Conservation (phyloP, 2,113 vertebrate genomes). For the Pedetes capensis region DNA sequence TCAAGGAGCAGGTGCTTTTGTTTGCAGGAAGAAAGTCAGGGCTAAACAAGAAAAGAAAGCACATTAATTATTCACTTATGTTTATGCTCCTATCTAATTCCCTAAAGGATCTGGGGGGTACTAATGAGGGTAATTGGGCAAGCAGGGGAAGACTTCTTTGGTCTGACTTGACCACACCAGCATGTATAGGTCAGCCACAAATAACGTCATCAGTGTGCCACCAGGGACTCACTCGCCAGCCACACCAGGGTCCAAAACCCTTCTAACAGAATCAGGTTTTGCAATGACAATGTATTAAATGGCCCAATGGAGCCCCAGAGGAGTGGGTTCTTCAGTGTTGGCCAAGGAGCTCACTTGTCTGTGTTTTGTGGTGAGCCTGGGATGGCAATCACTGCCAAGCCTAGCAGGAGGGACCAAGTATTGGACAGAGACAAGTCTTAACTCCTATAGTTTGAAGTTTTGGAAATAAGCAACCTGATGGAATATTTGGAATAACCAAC, state of each 20-base stretch:
- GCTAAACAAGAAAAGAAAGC: not conserved
- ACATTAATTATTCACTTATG: not conserved
- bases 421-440: not conserved
- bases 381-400: not conserved
- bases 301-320: not conserved
- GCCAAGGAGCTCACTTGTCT: not conserved
- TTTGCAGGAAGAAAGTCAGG: not conserved
- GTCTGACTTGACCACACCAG: no score
- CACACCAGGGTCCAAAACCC: not conserved
- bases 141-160: not conserved
- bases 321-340: not conserved
- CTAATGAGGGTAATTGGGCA: not conserved
- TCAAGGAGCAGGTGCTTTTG: not conserved
- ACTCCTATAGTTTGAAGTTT: not conserved
- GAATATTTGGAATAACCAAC: not conserved
- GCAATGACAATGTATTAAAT: not conserved
- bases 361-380: not conserved
- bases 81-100: not conserved
- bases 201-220: not conserved
- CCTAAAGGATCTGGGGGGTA: not conserved
- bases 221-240: not conserved
- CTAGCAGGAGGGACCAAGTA: not conserved
- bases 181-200: not conserved
- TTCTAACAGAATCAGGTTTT: not conserved
- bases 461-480: not conserved